Evolutionary conservation across 2,113 vertebrate species (phyloP).

Genomic region (Axis porcinus): DNA sequence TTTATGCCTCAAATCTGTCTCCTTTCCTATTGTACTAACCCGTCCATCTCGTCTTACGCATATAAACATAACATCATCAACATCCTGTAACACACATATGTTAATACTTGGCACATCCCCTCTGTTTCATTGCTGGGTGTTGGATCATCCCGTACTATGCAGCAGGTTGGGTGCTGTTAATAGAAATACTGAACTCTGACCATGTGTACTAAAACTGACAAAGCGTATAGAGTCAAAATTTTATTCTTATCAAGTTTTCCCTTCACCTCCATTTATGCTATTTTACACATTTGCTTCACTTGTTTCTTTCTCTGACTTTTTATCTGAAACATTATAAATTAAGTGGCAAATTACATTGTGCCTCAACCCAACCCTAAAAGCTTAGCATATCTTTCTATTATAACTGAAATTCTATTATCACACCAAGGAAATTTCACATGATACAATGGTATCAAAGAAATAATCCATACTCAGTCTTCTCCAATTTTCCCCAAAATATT

Average conservation of each 20-base stretch:
- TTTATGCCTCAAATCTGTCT: not conserved
- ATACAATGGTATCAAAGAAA: not conserved
- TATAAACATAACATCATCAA: not conserved
- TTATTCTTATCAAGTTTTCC: not conserved
- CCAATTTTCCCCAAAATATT: not conserved
- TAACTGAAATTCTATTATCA: not conserved
- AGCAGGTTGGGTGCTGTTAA: not conserved
- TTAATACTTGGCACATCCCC: not conserved
- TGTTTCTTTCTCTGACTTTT: not conserved
- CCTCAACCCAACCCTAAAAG: not conserved
- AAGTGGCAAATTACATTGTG: not conserved
- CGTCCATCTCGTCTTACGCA: not conserved
- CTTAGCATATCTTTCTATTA: not conserved
- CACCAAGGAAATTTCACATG: not conserved
- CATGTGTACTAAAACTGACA: not conserved
- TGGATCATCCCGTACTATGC: not conserved
- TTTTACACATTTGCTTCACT: not conserved
- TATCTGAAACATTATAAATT: not conserved
- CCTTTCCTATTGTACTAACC: not conserved
- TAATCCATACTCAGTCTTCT: not conserved
- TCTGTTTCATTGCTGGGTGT: not conserved
- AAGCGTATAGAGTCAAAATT: not conserved
- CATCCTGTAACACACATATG: not conserved
- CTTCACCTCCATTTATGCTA: not conserved
- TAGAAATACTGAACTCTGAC: not conserved